Conservation (phyloP, 2,888 invertebrate species). For the Drosophila paranaensis region DNA sequence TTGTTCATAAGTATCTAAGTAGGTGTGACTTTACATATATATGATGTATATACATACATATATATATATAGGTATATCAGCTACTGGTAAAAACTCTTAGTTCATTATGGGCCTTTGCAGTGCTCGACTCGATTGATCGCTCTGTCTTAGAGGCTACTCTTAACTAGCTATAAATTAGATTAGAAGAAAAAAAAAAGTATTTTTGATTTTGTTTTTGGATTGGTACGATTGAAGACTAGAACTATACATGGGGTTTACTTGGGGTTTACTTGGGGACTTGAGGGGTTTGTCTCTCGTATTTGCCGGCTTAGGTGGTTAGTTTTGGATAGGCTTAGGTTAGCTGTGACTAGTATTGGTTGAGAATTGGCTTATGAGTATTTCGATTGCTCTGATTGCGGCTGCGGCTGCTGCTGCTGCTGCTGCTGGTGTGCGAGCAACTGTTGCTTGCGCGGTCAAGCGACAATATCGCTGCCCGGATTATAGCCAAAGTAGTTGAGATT, state of each 20-base stretch:
- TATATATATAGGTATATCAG: slow-evolving; percentile 22
- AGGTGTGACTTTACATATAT: slow-evolving; percentile 12
- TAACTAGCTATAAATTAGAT: slow-evolving; percentile 57
- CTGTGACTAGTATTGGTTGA: slow-evolving; percentile 78
- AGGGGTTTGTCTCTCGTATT: slow-evolving; percentile 16
- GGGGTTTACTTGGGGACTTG: slow-evolving; percentile 1
- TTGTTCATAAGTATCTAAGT: slow-evolving; percentile 21
- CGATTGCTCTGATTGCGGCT: slow-evolving; percentile 37
- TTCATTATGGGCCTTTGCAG: slow-evolving; percentile 22
- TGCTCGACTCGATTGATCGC: slow-evolving; percentile 9
- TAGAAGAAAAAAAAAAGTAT: slow-evolving; percentile 40
- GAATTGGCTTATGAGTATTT: slow-evolving; percentile 74
- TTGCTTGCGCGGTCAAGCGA: slow-evolving; percentile 82
- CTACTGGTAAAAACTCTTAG: slow-evolving; percentile 61
- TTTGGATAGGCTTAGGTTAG: slow-evolving; percentile 35
- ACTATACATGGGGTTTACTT: slow-evolving; percentile 51
- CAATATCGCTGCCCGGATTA: slow-evolving; percentile 83
- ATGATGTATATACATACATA: too few relatives aligned
- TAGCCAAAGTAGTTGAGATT: slow-evolving; percentile 85
- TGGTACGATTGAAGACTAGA: slow-evolving; percentile 72
- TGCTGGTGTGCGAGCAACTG: slow-evolving; percentile 16
- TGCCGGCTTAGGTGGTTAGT: slow-evolving; percentile 64
- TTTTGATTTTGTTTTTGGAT: slow-evolving; percentile 22
- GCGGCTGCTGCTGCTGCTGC: slow-evolving; percentile 18
- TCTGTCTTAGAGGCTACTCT: slow-evolving; percentile 60